Percentiles rank a stretch among this genome's conserved stretches.
Evolutionary conservation across 2,888 invertebrate genomes (phyloP).

Genomic region (Oscheius sp.): DNA sequence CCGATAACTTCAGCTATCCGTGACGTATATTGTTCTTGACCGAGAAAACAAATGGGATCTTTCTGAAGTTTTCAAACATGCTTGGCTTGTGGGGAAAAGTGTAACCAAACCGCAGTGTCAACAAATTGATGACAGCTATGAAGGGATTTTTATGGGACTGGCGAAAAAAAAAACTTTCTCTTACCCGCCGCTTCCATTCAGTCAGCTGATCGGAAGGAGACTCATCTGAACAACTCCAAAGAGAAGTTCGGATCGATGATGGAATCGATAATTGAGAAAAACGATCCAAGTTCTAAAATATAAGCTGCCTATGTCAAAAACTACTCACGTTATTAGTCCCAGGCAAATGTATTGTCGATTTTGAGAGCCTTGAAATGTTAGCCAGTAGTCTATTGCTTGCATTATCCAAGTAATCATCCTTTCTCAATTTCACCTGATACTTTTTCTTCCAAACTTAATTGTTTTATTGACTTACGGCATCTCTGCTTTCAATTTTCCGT

Average conservation of each 20-base stretch:
- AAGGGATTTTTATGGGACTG: too few relatives aligned
- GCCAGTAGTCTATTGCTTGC: slow-evolving; percentile 10
- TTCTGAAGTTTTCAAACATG: too few relatives aligned
- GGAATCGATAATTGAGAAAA: slow-evolving; percentile 10
- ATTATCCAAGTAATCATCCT: slow-evolving; percentile 7
- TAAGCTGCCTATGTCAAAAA: background rate
- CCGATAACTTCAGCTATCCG: too few relatives aligned
- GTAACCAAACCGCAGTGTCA: too few relatives aligned
- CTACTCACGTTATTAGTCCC: too few relatives aligned
- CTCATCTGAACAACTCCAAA: slow-evolving; percentile 17
- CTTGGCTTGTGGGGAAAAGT: too few relatives aligned
- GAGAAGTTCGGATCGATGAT: slow-evolving; percentile 12
- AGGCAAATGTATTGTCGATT: slow-evolving; percentile 7
- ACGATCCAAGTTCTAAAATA: slow-evolving; percentile 3
- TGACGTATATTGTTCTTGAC: too few relatives aligned
- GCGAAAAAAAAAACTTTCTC: too few relatives aligned
- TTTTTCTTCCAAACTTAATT: background rate
- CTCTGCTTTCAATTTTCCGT: background rate
- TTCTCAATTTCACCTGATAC: slow-evolving; percentile 13
- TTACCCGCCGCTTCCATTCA: slow-evolving; percentile 24
- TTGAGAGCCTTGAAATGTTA: slow-evolving; percentile 11
- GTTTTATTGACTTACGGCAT: background rate
- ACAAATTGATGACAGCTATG: too few relatives aligned
- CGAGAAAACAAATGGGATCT: too few relatives aligned
- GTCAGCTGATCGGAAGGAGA: background rate